Percentiles rank a stretch among this genome's conserved stretches.
These are phyloP conservation scores for Spisula solida DNA, from an alignment of 2,888 invertebrate genomes.

Conservation along the genomic window DNA sequence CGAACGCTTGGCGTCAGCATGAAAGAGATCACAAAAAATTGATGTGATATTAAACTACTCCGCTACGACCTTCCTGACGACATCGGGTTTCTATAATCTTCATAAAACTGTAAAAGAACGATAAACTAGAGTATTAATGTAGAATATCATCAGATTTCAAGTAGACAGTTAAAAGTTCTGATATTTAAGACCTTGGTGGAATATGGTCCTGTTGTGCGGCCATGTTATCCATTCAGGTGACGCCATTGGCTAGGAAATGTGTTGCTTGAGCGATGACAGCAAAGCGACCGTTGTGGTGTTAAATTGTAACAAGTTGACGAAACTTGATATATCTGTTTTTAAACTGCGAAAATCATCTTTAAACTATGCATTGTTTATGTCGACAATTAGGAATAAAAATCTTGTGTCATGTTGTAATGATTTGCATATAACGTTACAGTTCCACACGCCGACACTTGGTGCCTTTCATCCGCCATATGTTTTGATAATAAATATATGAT, in stretches of 20 bases:
- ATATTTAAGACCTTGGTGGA: conserved; percentile 16
- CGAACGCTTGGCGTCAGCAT: conserved; percentile 47
- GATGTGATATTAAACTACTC: conserved; percentile 61
- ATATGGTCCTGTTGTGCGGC: not conserved
- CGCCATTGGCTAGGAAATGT: conserved; percentile 14
- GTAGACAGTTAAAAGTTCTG: conserved; percentile 17
- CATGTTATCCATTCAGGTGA: not conserved
- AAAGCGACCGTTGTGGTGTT: not conserved
- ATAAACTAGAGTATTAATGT: conserved; percentile 46
- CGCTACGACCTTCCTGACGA: conserved; percentile 59
- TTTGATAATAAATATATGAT: conserved; percentile 54
- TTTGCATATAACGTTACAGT: conserved; percentile 39
- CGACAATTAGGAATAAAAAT: conserved; percentile 30
- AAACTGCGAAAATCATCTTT: conserved; percentile 51
- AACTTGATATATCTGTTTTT: conserved; percentile 7
- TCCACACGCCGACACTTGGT: conserved; percentile 40
- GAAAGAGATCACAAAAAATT: conserved; percentile 46
- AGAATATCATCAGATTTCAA: conserved; percentile 21
- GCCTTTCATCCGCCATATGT: conserved; percentile 35
- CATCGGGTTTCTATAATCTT: conserved; percentile 61
- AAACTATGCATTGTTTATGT: conserved; percentile 38
- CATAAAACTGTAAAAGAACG: conserved; percentile 62
- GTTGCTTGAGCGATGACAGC: not conserved
- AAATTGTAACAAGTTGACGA: not conserved
- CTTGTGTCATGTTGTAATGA: conserved; percentile 42